Evolutionary conservation across 2,113 vertebrate genomes (phyloP).

Genomic region (Pagrus major): DNA sequence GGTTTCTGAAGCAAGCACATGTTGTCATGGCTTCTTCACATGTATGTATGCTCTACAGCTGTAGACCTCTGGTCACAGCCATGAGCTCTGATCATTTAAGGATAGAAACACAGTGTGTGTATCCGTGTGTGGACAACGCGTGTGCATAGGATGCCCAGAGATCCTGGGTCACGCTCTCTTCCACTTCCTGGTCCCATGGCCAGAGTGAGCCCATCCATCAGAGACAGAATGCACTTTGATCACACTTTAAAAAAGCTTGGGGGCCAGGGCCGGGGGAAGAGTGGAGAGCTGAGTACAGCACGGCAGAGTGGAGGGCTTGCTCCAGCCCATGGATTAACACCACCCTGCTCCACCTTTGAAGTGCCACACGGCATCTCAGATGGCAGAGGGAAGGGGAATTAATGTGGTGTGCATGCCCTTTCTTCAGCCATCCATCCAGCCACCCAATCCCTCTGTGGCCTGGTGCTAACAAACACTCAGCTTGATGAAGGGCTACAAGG

Average conservation of each 20-base stretch:
- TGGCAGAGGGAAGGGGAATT: slow-evolving; percentile 72
- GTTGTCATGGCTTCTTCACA: not conserved
- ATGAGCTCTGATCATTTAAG: slow-evolving; percentile 6
- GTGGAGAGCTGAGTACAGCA: slow-evolving; percentile 32
- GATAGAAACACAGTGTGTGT: not conserved
- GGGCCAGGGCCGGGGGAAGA: slow-evolving; percentile 56
- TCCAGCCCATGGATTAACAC: slow-evolving; percentile 72
- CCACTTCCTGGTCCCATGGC: slow-evolving; percentile 74
- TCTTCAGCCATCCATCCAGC: slow-evolving; percentile 42
- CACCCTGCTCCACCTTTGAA: slow-evolving; percentile 77
- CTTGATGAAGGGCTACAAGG: slow-evolving; percentile 28
- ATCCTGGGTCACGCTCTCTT: slow-evolving; percentile 61
- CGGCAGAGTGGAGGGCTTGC: slow-evolving; percentile 39
- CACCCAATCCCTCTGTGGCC: slow-evolving; percentile 27
- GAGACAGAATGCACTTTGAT: slow-evolving; percentile 80
- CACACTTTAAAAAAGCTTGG: slow-evolving; percentile 75
- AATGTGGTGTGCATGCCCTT: slow-evolving; percentile 62
- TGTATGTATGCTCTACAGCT: not conserved
- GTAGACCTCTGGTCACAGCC: not conserved
- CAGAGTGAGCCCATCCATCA: slow-evolving; percentile 77
- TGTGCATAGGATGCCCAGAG: slow-evolving; percentile 25
- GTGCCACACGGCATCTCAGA: slow-evolving; percentile 73
- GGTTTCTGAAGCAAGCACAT: not conserved
- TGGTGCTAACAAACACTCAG: slow-evolving; percentile 46
- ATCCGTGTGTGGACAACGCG: not conserved